These are phyloP conservation scores for Rhadina sibilatrix DNA, from an alignment of 2,113 vertebrate species.

Conservation along the genomic window DNA sequence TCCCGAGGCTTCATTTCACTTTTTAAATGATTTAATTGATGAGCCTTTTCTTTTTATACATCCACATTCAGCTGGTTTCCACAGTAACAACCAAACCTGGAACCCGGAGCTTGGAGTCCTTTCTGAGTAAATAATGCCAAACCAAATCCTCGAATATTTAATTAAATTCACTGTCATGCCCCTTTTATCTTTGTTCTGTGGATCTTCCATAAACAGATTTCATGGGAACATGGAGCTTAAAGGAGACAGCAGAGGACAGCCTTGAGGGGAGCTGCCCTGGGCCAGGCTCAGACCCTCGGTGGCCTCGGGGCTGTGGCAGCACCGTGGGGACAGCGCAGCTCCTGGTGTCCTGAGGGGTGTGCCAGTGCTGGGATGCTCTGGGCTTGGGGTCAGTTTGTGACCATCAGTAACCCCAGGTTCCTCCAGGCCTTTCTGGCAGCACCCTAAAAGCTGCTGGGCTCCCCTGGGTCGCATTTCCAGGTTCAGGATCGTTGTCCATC, in stretches of 20 bases:
- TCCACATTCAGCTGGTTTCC: constrained; percentile 55
- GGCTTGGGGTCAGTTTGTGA: rapidly evolving
- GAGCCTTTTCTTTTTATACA: constrained; percentile 52
- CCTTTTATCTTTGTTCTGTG: neutral
- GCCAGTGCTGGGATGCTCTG: neutral
- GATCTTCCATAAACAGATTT: neutral
- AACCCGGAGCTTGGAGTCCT: constrained; percentile 12
- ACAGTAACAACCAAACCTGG: constrained; percentile 68
- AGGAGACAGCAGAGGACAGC: neutral
- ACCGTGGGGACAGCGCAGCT: rapidly evolving
- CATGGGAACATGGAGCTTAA: neutral
- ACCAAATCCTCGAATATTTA: neutral
- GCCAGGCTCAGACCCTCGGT: rapidly evolving
- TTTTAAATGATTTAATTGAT: constrained; percentile 61
- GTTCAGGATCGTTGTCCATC: rapidly evolving
- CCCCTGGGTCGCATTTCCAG: neutral
- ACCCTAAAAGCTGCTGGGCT: neutral
- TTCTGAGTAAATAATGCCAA: constrained; percentile 59
- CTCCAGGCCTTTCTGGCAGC: neutral
- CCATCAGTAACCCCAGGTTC: rapidly evolving
- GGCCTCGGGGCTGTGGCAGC: rapidly evolving
- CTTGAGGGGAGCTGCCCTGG: neutral
- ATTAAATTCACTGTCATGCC: neutral
- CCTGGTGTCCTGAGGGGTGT: rapidly evolving
- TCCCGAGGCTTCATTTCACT: constrained; percentile 32